Percentiles rank a stretch among this genome's conserved stretches.
phyloP scores from a whole-genome alignment of 1,140 invertebrate species.

The Bombyx mandarina region DNA sequence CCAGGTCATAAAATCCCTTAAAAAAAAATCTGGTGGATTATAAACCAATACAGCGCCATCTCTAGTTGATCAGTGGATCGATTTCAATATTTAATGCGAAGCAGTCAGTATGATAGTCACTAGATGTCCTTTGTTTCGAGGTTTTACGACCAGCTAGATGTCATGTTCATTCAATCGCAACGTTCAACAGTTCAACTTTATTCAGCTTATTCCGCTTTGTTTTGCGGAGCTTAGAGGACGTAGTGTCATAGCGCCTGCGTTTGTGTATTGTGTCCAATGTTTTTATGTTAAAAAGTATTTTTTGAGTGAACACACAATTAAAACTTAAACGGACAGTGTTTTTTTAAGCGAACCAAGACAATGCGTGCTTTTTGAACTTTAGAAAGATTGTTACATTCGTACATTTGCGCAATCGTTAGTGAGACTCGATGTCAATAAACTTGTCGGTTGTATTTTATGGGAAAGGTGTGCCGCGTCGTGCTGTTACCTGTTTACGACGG shows the following conservation, averaged over 20 bases:
- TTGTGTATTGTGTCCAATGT: constrained; percentile 54
- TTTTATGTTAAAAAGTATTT: constrained; percentile 42
- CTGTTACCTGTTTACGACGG: constrained; percentile 56
- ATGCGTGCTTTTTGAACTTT: constrained; percentile 29
- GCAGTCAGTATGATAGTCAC: constrained; percentile 3
- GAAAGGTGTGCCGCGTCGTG: constrained; percentile 66
- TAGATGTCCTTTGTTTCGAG: constrained; percentile 25
- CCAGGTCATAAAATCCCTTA: too few species aligned
- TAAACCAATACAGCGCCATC: background rate
- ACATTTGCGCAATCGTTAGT: constrained; percentile 58
- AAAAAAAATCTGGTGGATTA: too few species aligned
- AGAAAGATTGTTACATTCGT: constrained; percentile 25
- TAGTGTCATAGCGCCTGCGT: constrained; percentile 24
- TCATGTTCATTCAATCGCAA: constrained; percentile 33
- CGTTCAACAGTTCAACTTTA: constrained; percentile 13
- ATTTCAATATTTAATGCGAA: too few species aligned
- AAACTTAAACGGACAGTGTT: constrained; percentile 39
- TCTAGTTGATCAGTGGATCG: background rate
- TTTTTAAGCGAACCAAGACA: constrained; percentile 31
- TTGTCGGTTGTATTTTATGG: constrained; percentile 68
- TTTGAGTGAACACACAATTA: constrained; percentile 46
- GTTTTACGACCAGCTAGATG: constrained; percentile 32
- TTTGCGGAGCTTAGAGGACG: constrained; percentile 66
- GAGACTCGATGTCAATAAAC: constrained; percentile 68
- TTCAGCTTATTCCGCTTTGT: constrained; percentile 63